phyloP scores from a whole-genome alignment of 2,797 vertebrate species.

The Sebastes itinus region DNA sequence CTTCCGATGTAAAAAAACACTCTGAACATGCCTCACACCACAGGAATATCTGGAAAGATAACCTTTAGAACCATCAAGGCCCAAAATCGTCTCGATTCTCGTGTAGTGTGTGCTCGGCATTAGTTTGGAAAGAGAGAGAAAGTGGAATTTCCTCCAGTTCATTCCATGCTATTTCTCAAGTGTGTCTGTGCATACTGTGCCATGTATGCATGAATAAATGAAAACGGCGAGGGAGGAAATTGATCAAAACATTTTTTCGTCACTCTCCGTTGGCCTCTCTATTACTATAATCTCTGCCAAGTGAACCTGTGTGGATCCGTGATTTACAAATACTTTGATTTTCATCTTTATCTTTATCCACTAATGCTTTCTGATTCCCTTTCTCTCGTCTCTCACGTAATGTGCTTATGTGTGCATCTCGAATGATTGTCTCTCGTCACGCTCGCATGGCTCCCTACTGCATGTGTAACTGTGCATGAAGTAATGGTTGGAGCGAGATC shows the following conservation, averaged over 20 bases:
- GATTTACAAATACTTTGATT: not conserved
- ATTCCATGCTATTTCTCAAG: not conserved
- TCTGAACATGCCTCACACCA: too few species aligned
- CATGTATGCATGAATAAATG: constrained; percentile 1
- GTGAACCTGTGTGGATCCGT: not conserved
- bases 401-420: constrained; percentile 7
- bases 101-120: too few species aligned
- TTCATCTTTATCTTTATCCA: not conserved
- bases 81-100: too few species aligned
- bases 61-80: too few species aligned
- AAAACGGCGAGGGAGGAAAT: not conserved
- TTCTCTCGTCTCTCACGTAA: not conserved
- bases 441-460: not conserved
- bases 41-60: too few species aligned
- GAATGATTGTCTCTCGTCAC: constrained; percentile 18
- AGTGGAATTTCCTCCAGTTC: not conserved
- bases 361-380: not conserved
- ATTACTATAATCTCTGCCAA: not conserved
- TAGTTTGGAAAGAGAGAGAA: not conserved
- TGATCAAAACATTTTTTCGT: not conserved
- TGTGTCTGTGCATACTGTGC: not conserved
- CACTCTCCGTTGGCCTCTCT: not conserved
- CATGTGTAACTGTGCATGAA: constrained; percentile 42
- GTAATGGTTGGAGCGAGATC: not conserved
- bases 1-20: too few species aligned